phyloP scores from a whole-genome alignment of 2,888 invertebrate species.

The Callimorpha dominula region DNA sequence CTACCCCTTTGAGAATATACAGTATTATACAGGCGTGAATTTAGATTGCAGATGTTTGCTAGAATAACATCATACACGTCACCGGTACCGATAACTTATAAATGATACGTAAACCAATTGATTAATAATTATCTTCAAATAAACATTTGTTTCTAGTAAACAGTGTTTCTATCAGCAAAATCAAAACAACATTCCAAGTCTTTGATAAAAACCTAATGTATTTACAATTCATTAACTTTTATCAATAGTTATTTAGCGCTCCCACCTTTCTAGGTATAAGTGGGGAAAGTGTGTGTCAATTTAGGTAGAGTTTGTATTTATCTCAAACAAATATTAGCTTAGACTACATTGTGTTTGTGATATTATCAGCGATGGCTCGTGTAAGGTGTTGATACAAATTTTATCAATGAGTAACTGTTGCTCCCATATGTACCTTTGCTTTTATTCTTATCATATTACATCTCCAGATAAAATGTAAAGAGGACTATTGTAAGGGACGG shows the following conservation, averaged over 20 bases:
- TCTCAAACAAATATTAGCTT: background rate
- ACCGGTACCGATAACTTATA: background rate
- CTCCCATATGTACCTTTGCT: too few species aligned
- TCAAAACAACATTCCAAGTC: background rate
- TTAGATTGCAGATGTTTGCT: background rate
- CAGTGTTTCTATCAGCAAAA: background rate
- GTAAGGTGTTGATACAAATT: background rate
- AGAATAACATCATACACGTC: background rate
- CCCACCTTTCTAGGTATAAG: background rate
- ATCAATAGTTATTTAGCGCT: conserved; percentile 4
- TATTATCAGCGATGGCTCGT: background rate
- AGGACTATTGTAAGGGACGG: too few species aligned
- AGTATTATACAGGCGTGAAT: background rate
- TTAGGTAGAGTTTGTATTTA: conserved; percentile 9
- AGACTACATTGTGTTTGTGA: background rate
- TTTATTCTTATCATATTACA: too few species aligned
- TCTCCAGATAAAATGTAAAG: too few species aligned
- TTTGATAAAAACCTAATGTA: conserved; percentile 5
- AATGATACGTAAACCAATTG: background rate
- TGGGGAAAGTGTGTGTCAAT: background rate
- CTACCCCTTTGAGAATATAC: too few species aligned
- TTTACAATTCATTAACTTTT: conserved; percentile 10
- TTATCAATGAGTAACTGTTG: too few species aligned
- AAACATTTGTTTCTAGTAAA: background rate
- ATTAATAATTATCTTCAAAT: background rate